A percentile compares a stretch with the other conserved stretches of the same genome.
phyloP scores from a whole-genome alignment of 2,888 invertebrate species.

The Pheosia gnoma region DNA sequence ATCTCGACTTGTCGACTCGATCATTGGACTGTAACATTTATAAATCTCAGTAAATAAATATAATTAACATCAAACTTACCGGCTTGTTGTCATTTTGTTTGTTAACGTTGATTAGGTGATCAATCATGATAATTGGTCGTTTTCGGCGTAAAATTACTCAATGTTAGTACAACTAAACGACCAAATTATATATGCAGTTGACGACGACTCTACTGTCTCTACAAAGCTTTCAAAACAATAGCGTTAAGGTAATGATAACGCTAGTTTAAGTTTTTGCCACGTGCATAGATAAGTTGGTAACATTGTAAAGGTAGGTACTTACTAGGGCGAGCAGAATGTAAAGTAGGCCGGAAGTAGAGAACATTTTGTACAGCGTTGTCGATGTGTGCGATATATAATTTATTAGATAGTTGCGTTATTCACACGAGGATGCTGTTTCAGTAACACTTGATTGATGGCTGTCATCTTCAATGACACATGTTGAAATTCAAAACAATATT shows the following conservation, averaged over 20 bases:
- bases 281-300: constrained; percentile 14
- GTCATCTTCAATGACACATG: constrained; percentile 39
- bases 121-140: constrained; percentile 32
- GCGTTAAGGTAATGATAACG: too few species aligned
- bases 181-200: not conserved
- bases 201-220: constrained; percentile 8
- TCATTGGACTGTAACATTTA: constrained; percentile 51
- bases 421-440: constrained; percentile 45
- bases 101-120: constrained; percentile 37
- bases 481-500: constrained; percentile 35
- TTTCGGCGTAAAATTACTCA: constrained; percentile 25
- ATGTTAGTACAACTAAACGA: constrained; percentile 13
- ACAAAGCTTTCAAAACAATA: constrained; percentile 1
- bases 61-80: constrained; percentile 45
- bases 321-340: constrained; percentile 52
- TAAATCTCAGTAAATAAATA: constrained; percentile 49
- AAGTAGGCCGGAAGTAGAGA: constrained; percentile 61
- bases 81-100: constrained; percentile 32
- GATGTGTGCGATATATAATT: constrained; percentile 46
- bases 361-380: constrained; percentile 49
- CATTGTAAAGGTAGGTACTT: constrained; percentile 59
- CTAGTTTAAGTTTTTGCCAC: too few species aligned
- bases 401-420: constrained; percentile 46
- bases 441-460: constrained; percentile 39
- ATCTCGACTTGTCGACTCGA: constrained; percentile 49